Base-by-base conservation (phyloP, 2,113 vertebrate genomes). In the Hypanus sabinus region DNA sequence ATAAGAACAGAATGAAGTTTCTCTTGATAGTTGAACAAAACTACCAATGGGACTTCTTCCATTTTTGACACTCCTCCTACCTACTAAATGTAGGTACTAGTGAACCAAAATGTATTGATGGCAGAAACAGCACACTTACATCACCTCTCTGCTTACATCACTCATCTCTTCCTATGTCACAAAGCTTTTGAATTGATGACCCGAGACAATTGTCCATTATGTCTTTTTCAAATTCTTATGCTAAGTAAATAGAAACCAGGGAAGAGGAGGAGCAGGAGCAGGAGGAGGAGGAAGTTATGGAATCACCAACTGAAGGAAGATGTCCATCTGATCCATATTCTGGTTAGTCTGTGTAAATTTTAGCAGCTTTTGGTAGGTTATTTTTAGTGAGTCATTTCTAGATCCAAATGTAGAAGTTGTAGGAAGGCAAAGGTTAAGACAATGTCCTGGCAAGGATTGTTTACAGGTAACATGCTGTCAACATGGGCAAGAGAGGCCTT, bases 271-370 rank as follows among this genome's bases (percentile, higher is more conserved):
- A 93, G 90, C 36, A 60, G 46, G 81, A 85, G 46, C 46, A 46
- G 20, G 33, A 33, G 38, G 33, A 93, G 90, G 68, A 60, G 46
- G 81, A 85, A 60, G 55, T 36, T 46, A 93, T 93, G 91, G 91
- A 73, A 36, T 46, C 70, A 3, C 9, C 62, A 73, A 24, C 22
- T 27, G 1, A 73, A 33, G 68, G 30, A 27, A 55, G 20, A 55
- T 71, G 38, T 73, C 18, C 3, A 57, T 60, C 16, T 60, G 12
- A 93, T 93, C 38, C 90, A 24, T 9, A 22, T 46, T 16, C 11
- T 93, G 91, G 91, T 93, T 93, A 55, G 91, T 93, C 5, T 73
- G 33, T 91, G 16, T 73, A 90, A 90, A 90, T 90, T 16, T 7
- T 65, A 33, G 30, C 62, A 8, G 14, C 20, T 88, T 1, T 33